Base-by-base conservation (phyloP, 1,140 invertebrate genomes). In the Protaetia brevitarsis region DNA sequence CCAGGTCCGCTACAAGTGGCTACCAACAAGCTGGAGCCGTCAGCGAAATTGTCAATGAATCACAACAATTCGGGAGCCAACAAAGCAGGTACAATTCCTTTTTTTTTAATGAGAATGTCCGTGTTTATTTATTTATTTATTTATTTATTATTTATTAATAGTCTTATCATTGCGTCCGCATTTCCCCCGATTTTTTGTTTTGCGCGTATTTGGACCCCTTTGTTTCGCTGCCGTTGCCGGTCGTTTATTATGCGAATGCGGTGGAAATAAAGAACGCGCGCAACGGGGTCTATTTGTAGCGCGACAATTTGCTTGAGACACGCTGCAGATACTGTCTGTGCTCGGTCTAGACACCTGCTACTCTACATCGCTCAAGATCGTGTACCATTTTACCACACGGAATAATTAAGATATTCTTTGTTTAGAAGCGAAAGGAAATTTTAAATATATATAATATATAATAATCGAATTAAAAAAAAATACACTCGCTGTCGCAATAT, bases 1-100 rank as follows among this genome's bases (percentile, higher is more conserved):
- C 68, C 73, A 30, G 67, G 51, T 65, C 71, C 74, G 29, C 68
- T 78, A 31, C 76, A 74, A 56, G 72, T 76, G 58, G 70, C 73
- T n/a, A n/a, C n/a, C 19, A 69, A 66, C 63, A 77, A 77, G 64
- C 59, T 76, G 37, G 76, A 77, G 65, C 72, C 72, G 36, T 70
- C 67, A 63, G 69, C 70, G 31, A 75, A 73, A 64, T 29, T 74
- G 63, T 68, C 72, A 10, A 65, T 69, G 30, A 67, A 68, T 59
- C 66, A 71, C 67, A 73, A 70, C 34, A 65, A 74, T 28, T 62
- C 74, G 28, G 66, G 64, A n/a, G n/a, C n/a, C 45, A 72, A 71
- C 64, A 76, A 74, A 68, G 60, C 71, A 74, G 74, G 74, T 75
- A 73, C 13, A 13, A 21, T 45, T 19, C 23, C n/a, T 7, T 21